These are phyloP conservation scores for Euthynnus affinis DNA, from an alignment of 2,797 vertebrate genomes.

Conservation along the genomic window DNA sequence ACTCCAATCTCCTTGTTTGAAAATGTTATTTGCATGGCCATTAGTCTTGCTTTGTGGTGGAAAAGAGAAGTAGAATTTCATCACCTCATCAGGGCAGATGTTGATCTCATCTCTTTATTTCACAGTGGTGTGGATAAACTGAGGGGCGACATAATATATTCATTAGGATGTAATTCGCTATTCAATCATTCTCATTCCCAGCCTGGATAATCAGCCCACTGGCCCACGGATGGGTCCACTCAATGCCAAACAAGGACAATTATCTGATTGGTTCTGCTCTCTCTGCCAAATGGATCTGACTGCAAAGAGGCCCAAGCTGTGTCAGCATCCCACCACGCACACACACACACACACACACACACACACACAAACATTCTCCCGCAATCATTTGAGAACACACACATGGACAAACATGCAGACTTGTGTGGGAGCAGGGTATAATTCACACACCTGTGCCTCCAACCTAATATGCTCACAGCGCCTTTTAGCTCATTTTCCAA, in stretches of 20 bases:
- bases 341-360: constrained; percentile 37
- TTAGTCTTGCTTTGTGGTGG: constrained; percentile 77
- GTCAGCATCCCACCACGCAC: constrained; percentile 75
- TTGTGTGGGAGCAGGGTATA: constrained; percentile 39
- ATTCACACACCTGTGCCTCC: constrained; percentile 62
- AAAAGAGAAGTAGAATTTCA: constrained; percentile 73
- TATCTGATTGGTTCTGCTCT: constrained; percentile 85
- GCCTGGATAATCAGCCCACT: constrained; percentile 82
- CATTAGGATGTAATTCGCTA: constrained; percentile 85
- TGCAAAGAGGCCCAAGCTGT: constrained; percentile 77
- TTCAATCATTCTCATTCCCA: constrained; percentile 82
- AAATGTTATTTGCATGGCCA: constrained; percentile 76
- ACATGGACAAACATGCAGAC: constrained; percentile 23
- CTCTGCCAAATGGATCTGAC: constrained; percentile 82
- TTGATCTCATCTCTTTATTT: constrained; percentile 82
- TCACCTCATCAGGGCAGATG: constrained; percentile 78
- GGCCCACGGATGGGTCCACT: constrained; percentile 81
- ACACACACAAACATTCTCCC: constrained; percentile 4
- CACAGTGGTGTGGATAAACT: constrained; percentile 77
- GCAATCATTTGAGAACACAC: constrained; percentile 42
- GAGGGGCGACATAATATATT: constrained; percentile 83
- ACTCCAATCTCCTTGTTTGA: constrained; percentile 68
- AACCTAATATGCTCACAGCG: constrained; percentile 20
- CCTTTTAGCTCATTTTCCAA: constrained; percentile 50
- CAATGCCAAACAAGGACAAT: constrained; percentile 88